Base-by-base conservation (phyloP, 1,140 invertebrate species). In the Drosophila insularis region DNA sequence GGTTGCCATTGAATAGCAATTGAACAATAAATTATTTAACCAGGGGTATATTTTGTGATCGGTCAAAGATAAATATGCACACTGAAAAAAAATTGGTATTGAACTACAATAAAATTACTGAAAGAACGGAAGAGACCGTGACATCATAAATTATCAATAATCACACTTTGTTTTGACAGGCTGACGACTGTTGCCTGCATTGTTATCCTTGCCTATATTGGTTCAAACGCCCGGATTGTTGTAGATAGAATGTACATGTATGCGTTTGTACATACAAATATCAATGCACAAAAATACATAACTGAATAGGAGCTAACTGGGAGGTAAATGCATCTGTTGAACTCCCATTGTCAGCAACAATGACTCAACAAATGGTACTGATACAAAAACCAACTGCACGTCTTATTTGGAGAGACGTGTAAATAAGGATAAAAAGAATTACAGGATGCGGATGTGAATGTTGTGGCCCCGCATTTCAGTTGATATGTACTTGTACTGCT, bases 131-230 rank as follows among this genome's bases (percentile, higher is more conserved):
- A 81, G 78, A 78, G 72, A 78, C 85, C 78, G 78, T 89, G 82
- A 90, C 87, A 90, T 90, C 87, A 90, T 90, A 90, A 90, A 90
- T 90, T 90, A 90, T 90, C 87, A 80, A 90, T 90, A 90, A 90
- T 90, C 87, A 87, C 87, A 90, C 84, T 90, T 85, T 90, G 82
- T 90, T 90, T 87, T 90, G 87, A 90, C 87, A 90, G 86, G 80
- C 89, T 85, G 78, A 81, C 71, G 74, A 80, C 80, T 81, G 81
- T 84, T 74, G 81, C 68, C 81, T 74, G 81, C 81, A 81, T 86
- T 86, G 81, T 81, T 86, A 68, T 75, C 78, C 66, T 68, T 68
- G 62, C 39, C 68, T 59, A 69, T 78, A 78, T 80, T 78, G 80
- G 77, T 71, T 74, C 61, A 76, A 66, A 64, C 46, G 31, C 39